Conservation (phyloP, 2,113 vertebrate genomes). For the Zapus hudsonius region DNA sequence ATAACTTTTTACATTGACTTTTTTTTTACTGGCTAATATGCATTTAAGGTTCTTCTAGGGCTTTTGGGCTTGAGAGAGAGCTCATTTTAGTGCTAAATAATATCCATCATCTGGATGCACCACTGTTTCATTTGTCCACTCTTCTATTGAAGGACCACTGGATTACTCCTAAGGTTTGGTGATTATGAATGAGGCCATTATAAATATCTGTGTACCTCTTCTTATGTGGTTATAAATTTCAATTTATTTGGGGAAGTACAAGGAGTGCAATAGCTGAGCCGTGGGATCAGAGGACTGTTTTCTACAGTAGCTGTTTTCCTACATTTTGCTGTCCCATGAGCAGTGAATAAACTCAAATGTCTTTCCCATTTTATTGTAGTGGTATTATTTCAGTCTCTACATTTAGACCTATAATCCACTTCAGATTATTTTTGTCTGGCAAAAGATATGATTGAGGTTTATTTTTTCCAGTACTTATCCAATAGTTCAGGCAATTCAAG, state of each 20-base stretch:
- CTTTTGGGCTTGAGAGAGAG: background rate
- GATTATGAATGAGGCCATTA: background rate
- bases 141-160: background rate
- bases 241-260: background rate
- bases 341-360: background rate
- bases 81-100: background rate
- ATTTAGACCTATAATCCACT: background rate
- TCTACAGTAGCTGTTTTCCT: background rate
- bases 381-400: background rate
- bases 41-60: background rate
- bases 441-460: background rate
- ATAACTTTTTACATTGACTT: background rate
- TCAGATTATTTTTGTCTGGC: conserved; percentile 14
- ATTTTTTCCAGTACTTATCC: background rate
- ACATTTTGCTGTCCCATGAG: background rate
- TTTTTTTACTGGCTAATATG: background rate
- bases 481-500: background rate
- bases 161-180: background rate
- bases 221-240: background rate
- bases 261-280: background rate
- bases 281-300: background rate
- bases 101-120: background rate
- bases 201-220: background rate
- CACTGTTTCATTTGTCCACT: background rate
- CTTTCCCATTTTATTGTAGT: conserved; percentile 2